A percentile compares a stretch with the other conserved stretches of the same genome.
phyloP scores from a whole-genome alignment of 2,888 invertebrate genomes.

The Hipparchia semele region DNA sequence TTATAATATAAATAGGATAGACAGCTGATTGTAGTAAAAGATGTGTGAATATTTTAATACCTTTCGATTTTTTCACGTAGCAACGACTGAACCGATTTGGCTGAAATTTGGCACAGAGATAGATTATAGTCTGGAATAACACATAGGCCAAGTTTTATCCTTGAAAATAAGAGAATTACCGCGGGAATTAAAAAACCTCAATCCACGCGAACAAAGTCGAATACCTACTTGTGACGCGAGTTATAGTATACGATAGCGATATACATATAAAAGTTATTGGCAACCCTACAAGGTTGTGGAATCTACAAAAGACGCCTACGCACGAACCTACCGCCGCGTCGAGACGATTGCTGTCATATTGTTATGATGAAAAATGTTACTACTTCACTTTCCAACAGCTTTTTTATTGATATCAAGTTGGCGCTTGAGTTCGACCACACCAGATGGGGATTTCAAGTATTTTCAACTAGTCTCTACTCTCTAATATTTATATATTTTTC shows the following conservation, averaged over 20 bases:
- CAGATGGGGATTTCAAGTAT: background rate
- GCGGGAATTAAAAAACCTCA: too few species aligned
- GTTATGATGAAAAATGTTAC: constrained; percentile 29
- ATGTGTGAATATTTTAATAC: too few species aligned
- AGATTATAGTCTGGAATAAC: too few species aligned
- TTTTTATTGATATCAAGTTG: constrained; percentile 20
- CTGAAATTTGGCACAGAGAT: too few species aligned
- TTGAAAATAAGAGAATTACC: too few species aligned
- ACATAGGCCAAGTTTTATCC: too few species aligned
- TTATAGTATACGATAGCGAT: background rate
- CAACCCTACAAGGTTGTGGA: constrained; percentile 29
- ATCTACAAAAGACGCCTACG: constrained; percentile 29
- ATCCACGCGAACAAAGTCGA: too few species aligned
- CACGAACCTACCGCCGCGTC: constrained; percentile 17
- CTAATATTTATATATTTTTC: background rate
- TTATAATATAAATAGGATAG: too few species aligned
- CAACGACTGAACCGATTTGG: too few species aligned
- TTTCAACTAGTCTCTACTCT: constrained; percentile 1
- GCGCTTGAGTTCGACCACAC: background rate
- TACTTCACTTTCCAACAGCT: constrained; percentile 23
- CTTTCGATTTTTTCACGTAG: too few species aligned
- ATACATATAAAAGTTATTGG: constrained; percentile 26
- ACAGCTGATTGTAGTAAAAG: too few species aligned
- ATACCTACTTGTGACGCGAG: background rate
- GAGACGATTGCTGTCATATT: constrained; percentile 26